Conservation (phyloP, 1,140 invertebrate genomes). For the Branchinecta lynchi region DNA sequence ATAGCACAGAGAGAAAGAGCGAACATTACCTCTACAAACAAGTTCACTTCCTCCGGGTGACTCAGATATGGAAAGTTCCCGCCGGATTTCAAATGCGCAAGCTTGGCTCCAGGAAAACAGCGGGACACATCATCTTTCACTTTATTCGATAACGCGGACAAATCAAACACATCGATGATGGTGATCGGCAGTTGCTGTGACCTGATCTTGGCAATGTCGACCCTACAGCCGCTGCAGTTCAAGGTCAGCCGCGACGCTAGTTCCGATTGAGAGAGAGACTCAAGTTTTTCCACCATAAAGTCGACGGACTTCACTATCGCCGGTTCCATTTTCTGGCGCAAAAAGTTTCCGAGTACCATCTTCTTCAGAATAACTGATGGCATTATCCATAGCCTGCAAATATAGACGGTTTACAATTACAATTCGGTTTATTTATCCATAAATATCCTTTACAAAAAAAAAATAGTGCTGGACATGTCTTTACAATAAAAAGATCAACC, state of each 20-base stretch:
- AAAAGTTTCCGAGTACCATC: slow-evolving; percentile 77
- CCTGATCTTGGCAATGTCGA: slow-evolving; percentile 54
- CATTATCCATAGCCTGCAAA: slow-evolving; percentile 65
- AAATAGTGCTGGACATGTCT: too few species aligned
- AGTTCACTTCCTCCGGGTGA: slow-evolving; percentile 71
- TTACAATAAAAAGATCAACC: too few species aligned
- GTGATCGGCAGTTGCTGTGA: slow-evolving; percentile 48
- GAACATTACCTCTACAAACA: slow-evolving; percentile 75
- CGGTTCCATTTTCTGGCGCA: slow-evolving; percentile 44
- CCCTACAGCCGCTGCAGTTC: slow-evolving; percentile 64
- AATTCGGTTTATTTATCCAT: too few species aligned
- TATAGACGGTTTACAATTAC: slow-evolving; percentile 19
- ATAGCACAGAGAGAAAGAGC: too few species aligned
- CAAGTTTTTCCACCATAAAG: slow-evolving; percentile 77
- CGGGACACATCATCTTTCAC: slow-evolving; percentile 64
- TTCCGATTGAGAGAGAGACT: slow-evolving; percentile 62
- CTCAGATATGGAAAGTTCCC: slow-evolving; percentile 86
- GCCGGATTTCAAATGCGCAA: slow-evolving; percentile 71
- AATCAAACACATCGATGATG: slow-evolving; percentile 79
- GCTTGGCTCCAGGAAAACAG: slow-evolving; percentile 69
- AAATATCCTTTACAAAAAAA: too few species aligned
- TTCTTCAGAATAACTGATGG: slow-evolving; percentile 69
- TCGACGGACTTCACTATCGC: slow-evolving; percentile 69
- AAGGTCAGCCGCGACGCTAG: slow-evolving; percentile 70
- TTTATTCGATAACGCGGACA: slow-evolving; percentile 52